Evolutionary conservation across 2,888 invertebrate genomes (phyloP), one percentile per base, ranked within the genome.

Genomic region (Leucophenga maculata): DNA sequence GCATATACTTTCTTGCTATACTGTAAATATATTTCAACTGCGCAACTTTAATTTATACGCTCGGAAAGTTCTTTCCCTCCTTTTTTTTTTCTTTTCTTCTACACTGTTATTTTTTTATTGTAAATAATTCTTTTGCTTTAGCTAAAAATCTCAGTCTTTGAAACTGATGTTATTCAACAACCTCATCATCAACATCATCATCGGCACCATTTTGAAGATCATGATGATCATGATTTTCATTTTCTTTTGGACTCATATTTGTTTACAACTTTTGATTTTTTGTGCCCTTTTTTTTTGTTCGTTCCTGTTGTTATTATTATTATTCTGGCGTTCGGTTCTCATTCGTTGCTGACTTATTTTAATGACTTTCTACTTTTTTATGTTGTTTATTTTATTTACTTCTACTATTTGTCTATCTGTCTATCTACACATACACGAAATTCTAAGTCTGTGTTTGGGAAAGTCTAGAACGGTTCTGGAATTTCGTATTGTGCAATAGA

Each of bases 231-330:
- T 65, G 69, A 76, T 80, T 84, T 83, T 82, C 77, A 77, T 75
- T 83, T 84, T 79, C 79, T 74, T 85, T 84, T 85, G 76, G 76
- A 75, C 80, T 84, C 79, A 82, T 81, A 85, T 84, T 84, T 85
- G 84, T 85, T 84, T 84, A 85, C 84, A 85, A 84, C 84, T 84
- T 84, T 81, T 79, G 72, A 72, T 78, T 80, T 77, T 78, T 68
- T 70, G 67, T 72, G 71, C 68, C 62, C 77, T 76, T 74, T 73
- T 72, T 75, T 73, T n/a, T n/a, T n/a, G n/a, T n/a, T n/a, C n/a
- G n/a, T n/a, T n/a, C n/a, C n/a, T 72, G 62, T 74, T 74, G 57
- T 48, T 22, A 72, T 66, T 69, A 69, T 70, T 68, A 54, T 70
- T 68, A 69, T 68, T 64, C 50, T 32, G 48, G 9, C 31, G 11